Evolutionary conservation across 2,888 invertebrate species (phyloP).

Genomic region (Rhorus exstirpatorius): DNA sequence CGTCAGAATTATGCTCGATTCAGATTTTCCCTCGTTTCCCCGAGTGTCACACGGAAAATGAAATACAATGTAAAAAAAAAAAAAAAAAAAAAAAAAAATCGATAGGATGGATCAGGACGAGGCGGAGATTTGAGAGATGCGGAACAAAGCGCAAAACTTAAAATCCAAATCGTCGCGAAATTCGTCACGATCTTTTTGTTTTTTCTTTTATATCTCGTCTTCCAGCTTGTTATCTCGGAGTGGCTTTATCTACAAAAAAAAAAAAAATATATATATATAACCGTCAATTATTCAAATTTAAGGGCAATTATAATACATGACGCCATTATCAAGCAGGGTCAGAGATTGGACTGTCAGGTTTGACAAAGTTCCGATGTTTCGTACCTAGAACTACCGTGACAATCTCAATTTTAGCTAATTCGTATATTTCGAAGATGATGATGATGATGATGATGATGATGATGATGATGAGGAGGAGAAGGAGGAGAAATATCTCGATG

Average conservation of each 20-base stretch:
- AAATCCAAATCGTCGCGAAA: constrained; percentile 48
- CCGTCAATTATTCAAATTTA: constrained; percentile 48
- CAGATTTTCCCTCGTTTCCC: constrained; percentile 49
- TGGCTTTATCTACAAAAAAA: constrained; percentile 42
- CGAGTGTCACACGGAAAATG: constrained; percentile 43
- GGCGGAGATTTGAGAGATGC: constrained; percentile 4
- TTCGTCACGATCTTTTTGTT: constrained; percentile 31
- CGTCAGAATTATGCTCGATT: constrained; percentile 53
- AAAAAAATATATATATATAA: no score
- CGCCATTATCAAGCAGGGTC: constrained; percentile 56
- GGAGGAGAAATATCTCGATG: constrained; percentile 57
- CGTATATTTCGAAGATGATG: constrained; percentile 27
- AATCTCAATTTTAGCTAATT: constrained; percentile 36
- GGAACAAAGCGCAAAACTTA: constrained; percentile 8
- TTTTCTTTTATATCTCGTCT: constrained; percentile 34
- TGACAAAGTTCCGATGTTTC: neutral
- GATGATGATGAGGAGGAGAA: constrained; percentile 1
- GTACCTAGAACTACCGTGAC: constrained; percentile 6
- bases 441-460: neutral
- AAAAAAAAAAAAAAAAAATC: constrained; percentile 6
- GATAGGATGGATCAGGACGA: no score
- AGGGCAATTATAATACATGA: constrained; percentile 67
- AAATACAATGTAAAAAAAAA: constrained; percentile 54
- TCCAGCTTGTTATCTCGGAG: constrained; percentile 55
- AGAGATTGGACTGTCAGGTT: constrained; percentile 38